phyloP scores from a whole-genome alignment of 37 sponge, comb jelly and placozoan genomes.

The Haliclona indistincta region DNA sequence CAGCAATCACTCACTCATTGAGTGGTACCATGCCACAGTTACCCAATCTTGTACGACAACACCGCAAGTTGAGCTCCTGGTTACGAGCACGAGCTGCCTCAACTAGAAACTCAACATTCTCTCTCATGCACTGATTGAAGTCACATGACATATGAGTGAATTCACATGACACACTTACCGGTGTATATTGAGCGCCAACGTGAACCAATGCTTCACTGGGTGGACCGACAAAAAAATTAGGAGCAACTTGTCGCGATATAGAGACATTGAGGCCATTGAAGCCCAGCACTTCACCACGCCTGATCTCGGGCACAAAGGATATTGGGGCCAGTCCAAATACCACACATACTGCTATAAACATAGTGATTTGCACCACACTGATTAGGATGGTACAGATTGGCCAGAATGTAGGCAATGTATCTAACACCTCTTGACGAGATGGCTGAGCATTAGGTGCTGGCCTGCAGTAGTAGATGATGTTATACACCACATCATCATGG shows the following conservation, averaged over 20 bases:
- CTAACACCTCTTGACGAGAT: conserved; percentile 43
- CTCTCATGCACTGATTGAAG: conserved; percentile 49
- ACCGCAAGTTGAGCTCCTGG: conserved; percentile 28
- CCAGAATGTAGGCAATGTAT: conserved; percentile 82
- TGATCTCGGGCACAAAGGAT: conserved; percentile 30
- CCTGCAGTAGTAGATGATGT: background rate
- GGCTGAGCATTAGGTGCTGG: conserved; percentile 16
- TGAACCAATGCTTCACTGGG: conserved; percentile 62
- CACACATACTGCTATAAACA: conserved; percentile 42
- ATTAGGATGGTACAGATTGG: conserved; percentile 81
- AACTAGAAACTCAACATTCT: conserved; percentile 40
- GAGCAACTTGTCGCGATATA: conserved; percentile 21
- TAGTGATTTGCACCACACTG: conserved; percentile 49
- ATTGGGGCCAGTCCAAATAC: conserved; percentile 45
- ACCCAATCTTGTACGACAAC: conserved; percentile 25
- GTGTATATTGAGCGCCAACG: conserved; percentile 84
- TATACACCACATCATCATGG: background rate
- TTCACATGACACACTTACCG: conserved; percentile 35
- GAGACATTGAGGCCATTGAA: conserved; percentile 7
- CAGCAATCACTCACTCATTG: conserved; percentile 37
- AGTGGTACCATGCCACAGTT: background rate
- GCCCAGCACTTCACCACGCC: background rate
- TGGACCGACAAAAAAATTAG: conserved; percentile 92
- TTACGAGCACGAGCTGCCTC: conserved; percentile 22
- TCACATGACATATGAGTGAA: background rate